Percentiles rank a stretch among this genome's conserved stretches.
These are phyloP conservation scores for Podarcis raffonei DNA, from an alignment of 2,113 vertebrate genomes.

Conservation along the genomic window DNA sequence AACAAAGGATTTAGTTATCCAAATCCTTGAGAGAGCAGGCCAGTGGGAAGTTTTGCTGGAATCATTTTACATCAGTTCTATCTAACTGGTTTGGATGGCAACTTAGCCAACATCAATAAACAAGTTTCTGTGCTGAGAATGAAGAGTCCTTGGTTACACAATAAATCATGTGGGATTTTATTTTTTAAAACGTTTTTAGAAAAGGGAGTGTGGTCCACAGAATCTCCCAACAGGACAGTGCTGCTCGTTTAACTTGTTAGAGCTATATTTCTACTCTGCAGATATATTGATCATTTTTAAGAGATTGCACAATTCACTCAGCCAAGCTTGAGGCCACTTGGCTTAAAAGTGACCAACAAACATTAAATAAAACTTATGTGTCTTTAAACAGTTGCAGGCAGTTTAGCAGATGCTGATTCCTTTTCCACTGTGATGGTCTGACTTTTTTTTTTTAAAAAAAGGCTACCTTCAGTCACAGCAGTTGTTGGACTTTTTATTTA, in stretches of 20 bases:
- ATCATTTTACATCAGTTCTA: background rate
- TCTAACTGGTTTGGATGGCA: conserved; percentile 8
- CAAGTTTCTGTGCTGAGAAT: background rate
- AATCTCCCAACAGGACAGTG: background rate
- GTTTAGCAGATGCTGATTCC: background rate
- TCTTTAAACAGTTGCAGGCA: background rate
- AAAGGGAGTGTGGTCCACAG: background rate
- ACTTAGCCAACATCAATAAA: background rate
- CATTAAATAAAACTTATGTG: background rate
- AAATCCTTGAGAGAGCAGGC: background rate
- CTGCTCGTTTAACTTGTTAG: background rate
- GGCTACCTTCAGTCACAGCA: no score
- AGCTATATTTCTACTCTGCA: background rate
- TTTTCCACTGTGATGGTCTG: background rate
- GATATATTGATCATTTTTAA: background rate
- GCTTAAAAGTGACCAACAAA: background rate
- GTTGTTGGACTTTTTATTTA: no score
- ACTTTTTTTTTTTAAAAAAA: background rate
- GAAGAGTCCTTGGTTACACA: background rate
- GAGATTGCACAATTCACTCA: background rate
- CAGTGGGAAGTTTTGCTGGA: background rate
- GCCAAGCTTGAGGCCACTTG: background rate
- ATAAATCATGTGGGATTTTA: background rate
- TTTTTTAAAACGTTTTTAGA: background rate
- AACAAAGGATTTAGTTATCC: conserved; percentile 26